A percentile compares a stretch with the other conserved stretches of the same genome.
phyloP scores from a whole-genome alignment of 2,113 vertebrate species.

The Oncorhynchus gorbuscha region DNA sequence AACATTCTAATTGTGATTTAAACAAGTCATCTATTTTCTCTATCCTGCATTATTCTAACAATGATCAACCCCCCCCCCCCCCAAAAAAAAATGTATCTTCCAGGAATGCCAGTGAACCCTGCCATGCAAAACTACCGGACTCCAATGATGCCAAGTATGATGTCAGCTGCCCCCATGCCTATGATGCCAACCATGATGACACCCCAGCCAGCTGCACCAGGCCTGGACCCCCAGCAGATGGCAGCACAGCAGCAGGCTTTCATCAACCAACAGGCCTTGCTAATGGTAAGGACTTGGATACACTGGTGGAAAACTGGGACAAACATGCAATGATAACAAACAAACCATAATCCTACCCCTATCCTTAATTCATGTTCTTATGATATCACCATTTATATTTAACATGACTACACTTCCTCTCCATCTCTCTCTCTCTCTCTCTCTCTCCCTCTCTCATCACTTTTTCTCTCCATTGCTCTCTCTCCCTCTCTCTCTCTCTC shows the following conservation, averaged over 20 bases:
- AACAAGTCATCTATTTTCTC: not conserved
- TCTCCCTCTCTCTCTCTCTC: too few species aligned
- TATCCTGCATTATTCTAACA: not conserved
- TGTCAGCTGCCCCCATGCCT: slow-evolving; percentile 59
- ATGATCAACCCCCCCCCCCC: not conserved
- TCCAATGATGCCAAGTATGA: slow-evolving; percentile 74
- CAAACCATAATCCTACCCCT: too few species aligned
- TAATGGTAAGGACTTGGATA: slow-evolving; percentile 75
- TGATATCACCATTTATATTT: too few species aligned
- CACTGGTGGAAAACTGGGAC: slow-evolving; percentile 9
- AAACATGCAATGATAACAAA: not conserved
- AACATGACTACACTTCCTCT: too few species aligned
- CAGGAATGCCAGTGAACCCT: slow-evolving; percentile 76
- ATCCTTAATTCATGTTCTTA: too few species aligned
- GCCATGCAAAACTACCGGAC: slow-evolving; percentile 76
- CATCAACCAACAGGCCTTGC: slow-evolving; percentile 90
- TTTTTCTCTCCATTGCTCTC: too few species aligned
- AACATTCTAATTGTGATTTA: not conserved
- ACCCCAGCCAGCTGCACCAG: slow-evolving; percentile 63
- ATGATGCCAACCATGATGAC: slow-evolving; percentile 74
- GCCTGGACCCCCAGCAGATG: slow-evolving; percentile 76
- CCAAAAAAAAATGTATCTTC: not conserved
- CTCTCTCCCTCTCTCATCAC: too few species aligned
- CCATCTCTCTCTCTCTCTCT: too few species aligned
- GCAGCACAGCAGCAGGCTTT: slow-evolving; percentile 87